These are phyloP conservation scores for Hydrotaea diabolus DNA, from an alignment of 2,888 invertebrate species.

Conservation along the genomic window DNA sequence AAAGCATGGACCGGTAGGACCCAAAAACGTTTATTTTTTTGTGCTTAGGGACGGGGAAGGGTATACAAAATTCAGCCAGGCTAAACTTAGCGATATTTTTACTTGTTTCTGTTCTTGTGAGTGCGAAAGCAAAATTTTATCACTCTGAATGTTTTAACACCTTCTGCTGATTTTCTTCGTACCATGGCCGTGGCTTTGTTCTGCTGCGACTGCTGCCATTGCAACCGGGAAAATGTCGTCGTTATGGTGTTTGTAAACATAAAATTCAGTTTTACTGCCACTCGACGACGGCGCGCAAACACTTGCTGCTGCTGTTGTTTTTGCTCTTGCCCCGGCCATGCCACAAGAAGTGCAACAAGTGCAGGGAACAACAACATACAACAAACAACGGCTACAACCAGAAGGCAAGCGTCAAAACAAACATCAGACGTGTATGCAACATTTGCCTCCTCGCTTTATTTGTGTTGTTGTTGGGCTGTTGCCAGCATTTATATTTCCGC, in stretches of 20 bases:
- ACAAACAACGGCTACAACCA: not conserved
- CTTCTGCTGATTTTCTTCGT: not conserved
- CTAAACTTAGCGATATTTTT: too few relatives aligned
- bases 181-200: not conserved
- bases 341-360: slow-evolving; percentile 1
- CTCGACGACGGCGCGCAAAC: not conserved
- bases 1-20: too few relatives aligned
- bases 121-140: slow-evolving; percentile 22
- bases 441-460: not conserved
- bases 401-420: slow-evolving; percentile 11
- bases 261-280: slow-evolving; percentile 20
- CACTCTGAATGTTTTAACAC: slow-evolving; percentile 38
- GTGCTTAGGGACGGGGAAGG: too few relatives aligned
- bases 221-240: not conserved
- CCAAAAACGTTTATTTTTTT: too few relatives aligned
- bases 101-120: not conserved
- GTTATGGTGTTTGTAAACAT: slow-evolving; percentile 14
- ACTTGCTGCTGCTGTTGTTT: not conserved
- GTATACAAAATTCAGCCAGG: too few relatives aligned
- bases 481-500: slow-evolving; percentile 36
- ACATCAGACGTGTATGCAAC: not conserved
- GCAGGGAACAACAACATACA: slow-evolving; percentile 7
- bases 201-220: not conserved
- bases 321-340: not conserved
- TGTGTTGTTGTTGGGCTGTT: not conserved